phyloP scores from a whole-genome alignment of 1,140 invertebrate genomes.

The Tetragnatha versicolor region DNA sequence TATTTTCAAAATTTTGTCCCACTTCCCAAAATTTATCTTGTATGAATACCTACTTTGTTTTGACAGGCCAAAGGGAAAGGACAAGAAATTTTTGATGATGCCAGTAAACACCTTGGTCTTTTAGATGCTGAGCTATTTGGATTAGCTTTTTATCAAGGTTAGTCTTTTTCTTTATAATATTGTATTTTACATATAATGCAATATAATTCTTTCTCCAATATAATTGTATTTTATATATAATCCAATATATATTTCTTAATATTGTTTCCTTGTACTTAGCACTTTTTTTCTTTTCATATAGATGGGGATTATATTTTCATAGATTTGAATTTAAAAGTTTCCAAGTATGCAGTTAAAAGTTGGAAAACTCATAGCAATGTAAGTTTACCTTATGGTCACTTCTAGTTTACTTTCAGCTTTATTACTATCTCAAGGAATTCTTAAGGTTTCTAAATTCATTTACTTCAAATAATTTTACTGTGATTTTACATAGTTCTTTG shows the following conservation, averaged over 20 bases:
- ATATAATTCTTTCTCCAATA: background rate
- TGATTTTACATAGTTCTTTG: conserved; percentile 1
- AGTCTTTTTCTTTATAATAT: conserved; percentile 60
- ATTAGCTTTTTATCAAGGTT: conserved; percentile 80
- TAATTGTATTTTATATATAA: background rate
- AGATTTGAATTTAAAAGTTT: conserved; percentile 90
- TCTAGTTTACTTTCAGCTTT: conserved; percentile 19
- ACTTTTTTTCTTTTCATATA: conserved; percentile 70
- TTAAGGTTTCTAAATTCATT: conserved; percentile 25
- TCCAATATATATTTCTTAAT: conserved; percentile 14
- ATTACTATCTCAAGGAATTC: conserved; percentile 11
- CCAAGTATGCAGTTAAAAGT: conserved; percentile 93
- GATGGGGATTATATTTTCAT: conserved; percentile 95
- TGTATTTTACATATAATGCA: conserved; percentile 57
- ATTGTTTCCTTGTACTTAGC: conserved; percentile 51
- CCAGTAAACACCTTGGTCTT: conserved; percentile 81
- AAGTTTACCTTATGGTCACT: no score
- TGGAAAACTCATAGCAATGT: conserved; percentile 93
- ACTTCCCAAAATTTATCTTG: no score
- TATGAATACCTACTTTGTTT: no score
- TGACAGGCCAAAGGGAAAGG: conserved; percentile 80
- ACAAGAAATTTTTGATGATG: conserved; percentile 81
- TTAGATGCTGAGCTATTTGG: conserved; percentile 84
- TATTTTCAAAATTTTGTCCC: no score
- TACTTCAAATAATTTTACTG: conserved; percentile 36